phyloP scores from a whole-genome alignment of 2,797 vertebrate genomes.

The Poecilia velifera region DNA sequence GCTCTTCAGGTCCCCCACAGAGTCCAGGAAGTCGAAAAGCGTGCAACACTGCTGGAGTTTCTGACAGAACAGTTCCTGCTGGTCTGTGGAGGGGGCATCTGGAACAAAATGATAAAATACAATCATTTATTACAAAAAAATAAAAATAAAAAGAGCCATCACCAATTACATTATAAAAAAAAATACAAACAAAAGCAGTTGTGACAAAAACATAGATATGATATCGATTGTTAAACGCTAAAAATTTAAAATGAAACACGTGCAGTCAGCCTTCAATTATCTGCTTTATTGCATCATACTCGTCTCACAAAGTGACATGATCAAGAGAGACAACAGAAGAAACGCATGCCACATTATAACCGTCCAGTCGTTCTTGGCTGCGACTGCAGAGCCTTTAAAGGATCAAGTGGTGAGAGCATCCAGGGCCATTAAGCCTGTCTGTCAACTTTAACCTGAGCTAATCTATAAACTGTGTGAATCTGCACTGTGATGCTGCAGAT shows the following conservation, averaged over 20 bases:
- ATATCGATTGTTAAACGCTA: too few species aligned
- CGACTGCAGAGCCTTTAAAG: constrained; percentile 72
- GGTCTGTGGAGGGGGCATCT: constrained; percentile 94
- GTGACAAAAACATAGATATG: not conserved
- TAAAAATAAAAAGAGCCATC: not conserved
- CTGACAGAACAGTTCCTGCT: constrained; percentile 95
- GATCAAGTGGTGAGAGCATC: constrained; percentile 64
- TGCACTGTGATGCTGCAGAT: constrained; percentile 57
- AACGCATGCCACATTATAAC: constrained; percentile 24
- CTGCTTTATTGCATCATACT: constrained; percentile 2
- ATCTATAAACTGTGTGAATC: constrained; percentile 70
- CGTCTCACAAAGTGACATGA: not conserved
- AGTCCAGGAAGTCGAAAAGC: constrained; percentile 97
- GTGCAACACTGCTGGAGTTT: constrained; percentile 97
- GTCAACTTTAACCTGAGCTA: constrained; percentile 71
- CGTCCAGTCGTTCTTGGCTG: constrained; percentile 52
- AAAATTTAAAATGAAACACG: not conserved
- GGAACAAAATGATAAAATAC: constrained; percentile 47
- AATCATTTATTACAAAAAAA: constrained; percentile 15
- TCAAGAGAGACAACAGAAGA: constrained; percentile 13
- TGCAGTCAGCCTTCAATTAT: not conserved
- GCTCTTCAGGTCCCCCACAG: constrained; percentile 93
- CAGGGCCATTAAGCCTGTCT: constrained; percentile 75
- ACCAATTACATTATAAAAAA: constrained; percentile 8
- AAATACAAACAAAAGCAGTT: constrained; percentile 1